Percentiles rank a stretch among this genome's conserved stretches.
These are phyloP conservation scores for Bothrops jararaca DNA, from an alignment of 2,113 vertebrate genomes.

Conservation along the genomic window DNA sequence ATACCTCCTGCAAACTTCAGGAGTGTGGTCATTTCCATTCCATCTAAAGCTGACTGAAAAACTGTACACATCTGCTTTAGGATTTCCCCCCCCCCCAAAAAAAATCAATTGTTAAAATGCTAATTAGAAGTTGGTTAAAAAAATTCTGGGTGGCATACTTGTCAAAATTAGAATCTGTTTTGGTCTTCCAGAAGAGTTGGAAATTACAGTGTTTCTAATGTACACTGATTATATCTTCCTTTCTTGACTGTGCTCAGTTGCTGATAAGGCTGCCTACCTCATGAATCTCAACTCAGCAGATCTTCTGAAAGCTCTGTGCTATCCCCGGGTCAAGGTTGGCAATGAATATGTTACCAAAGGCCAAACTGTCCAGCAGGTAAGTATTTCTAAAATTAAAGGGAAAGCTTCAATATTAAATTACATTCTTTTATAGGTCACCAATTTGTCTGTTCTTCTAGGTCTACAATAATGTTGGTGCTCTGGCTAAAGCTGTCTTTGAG, in stretches of 20 bases:
- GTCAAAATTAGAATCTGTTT: not conserved
- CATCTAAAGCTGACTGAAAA: not conserved
- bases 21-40: not conserved
- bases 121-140: not conserved
- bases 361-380: slow-evolving; percentile 83
- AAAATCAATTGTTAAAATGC: not conserved
- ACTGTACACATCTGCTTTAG: not conserved
- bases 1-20: not conserved
- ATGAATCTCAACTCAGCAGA: slow-evolving; percentile 84
- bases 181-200: not conserved
- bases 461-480: slow-evolving; percentile 63
- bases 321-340: slow-evolving; percentile 83
- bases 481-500: slow-evolving; percentile 73
- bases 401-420: not conserved
- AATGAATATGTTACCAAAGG: slow-evolving; percentile 63
- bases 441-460: slow-evolving; percentile 52
- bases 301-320: slow-evolving; percentile 82
- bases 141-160: not conserved
- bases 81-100: not conserved
- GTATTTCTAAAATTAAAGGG: not conserved
- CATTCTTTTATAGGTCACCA: not conserved
- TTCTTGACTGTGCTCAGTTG: slow-evolving; percentile 61
- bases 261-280: slow-evolving; percentile 81
- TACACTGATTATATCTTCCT: not conserved
- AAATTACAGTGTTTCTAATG: not conserved